These are phyloP conservation scores for Siderastrea radians DNA, from an alignment of 92 coral and sea anemone genomes.

Conservation along the genomic window DNA sequence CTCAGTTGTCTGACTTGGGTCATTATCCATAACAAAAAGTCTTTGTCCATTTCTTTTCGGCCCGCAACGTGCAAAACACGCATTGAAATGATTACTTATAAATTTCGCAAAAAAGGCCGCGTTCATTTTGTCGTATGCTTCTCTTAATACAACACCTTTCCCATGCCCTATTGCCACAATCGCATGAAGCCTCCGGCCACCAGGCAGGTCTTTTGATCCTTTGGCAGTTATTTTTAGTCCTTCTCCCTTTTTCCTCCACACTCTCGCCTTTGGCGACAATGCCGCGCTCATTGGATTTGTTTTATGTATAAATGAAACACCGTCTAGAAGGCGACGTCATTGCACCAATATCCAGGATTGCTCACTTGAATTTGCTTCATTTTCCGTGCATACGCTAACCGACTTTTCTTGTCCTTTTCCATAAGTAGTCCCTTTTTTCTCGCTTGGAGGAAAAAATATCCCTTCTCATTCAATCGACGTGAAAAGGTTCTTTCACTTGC, in stretches of 20 bases:
- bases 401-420: neutral
- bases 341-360: too few species aligned
- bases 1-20: slow-evolving; percentile 67
- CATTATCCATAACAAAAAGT: slow-evolving; percentile 82
- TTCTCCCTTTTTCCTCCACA: slow-evolving; percentile 48
- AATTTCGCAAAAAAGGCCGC: slow-evolving; percentile 60
- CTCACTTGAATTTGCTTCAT: slow-evolving; percentile 9
- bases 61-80: slow-evolving; percentile 59
- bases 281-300: slow-evolving; percentile 30
- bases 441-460: neutral
- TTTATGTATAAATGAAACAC: slow-evolving; percentile 27
- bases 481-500: neutral
- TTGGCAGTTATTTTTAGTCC: slow-evolving; percentile 58
- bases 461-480: neutral
- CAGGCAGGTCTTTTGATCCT: slow-evolving; percentile 72
- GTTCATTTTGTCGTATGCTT: slow-evolving; percentile 64
- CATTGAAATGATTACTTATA: slow-evolving; percentile 60
- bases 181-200: slow-evolving; percentile 61
- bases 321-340: neutral
- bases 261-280: neutral
- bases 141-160: slow-evolving; percentile 57
- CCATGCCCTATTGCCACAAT: slow-evolving; percentile 64
- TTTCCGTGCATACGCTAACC: neutral
- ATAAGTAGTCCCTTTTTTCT: neutral
- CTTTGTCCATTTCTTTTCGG: slow-evolving; percentile 43